Percentiles rank a stretch among this genome's conserved stretches.
Conservation (phyloP, 2,797 vertebrate species). For the Cryptoblepharus egeriae region DNA sequence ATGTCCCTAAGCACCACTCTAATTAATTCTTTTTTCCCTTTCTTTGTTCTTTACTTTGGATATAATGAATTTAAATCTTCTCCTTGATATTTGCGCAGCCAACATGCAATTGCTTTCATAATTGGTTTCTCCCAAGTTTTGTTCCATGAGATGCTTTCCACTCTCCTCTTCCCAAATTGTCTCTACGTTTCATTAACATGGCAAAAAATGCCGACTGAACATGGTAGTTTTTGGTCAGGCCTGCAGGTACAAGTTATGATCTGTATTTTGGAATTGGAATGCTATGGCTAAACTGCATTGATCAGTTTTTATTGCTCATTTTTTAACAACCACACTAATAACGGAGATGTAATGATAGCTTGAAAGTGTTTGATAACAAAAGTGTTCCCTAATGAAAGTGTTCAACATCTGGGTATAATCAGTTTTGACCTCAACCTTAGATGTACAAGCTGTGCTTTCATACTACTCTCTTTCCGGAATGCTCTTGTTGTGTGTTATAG, state of each 20-base stretch:
- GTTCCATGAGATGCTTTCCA: slow-evolving; percentile 40
- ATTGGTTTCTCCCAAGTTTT: slow-evolving; percentile 47
- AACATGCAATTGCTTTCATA: slow-evolving; percentile 42
- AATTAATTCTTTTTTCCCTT: slow-evolving; percentile 68
- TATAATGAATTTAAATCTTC: slow-evolving; percentile 61
- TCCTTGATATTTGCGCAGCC: slow-evolving; percentile 52
- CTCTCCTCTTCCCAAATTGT: slow-evolving; percentile 45
- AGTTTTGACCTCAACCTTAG: not conserved
- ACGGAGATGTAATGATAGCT: not conserved
- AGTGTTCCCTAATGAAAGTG: not conserved
- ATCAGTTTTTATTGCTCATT: slow-evolving; percentile 1
- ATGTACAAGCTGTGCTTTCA: slow-evolving; percentile 16
- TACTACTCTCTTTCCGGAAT: slow-evolving; percentile 19
- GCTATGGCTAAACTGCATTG: not conserved
- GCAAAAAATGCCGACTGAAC: not conserved
- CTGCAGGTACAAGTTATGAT: not conserved
- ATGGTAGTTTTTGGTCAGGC: slow-evolving; percentile 33
- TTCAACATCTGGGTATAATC: not conserved
- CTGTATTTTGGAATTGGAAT: slow-evolving; percentile 27
- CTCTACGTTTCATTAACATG: slow-evolving; percentile 46
- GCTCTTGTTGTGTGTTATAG: slow-evolving; percentile 12
- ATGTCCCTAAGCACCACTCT: slow-evolving; percentile 56
- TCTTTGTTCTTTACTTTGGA: slow-evolving; percentile 54
- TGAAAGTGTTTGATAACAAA: not conserved
- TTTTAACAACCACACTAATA: not conserved